Conservation (phyloP, 92 coral and sea anemone genomes). For the Porites evermanni region DNA sequence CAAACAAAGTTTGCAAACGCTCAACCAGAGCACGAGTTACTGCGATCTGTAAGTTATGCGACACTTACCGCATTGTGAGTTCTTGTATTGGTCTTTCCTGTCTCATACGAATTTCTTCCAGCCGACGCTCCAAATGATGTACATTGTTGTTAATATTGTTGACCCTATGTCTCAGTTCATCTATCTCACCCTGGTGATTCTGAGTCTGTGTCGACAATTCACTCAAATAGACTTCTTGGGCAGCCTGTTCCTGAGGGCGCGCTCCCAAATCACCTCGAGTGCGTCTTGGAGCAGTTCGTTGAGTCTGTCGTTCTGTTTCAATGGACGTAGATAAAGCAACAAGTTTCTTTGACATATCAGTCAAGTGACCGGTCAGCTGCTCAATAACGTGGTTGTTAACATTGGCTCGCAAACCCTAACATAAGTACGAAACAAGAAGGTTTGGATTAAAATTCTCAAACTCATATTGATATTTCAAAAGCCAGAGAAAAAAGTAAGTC, state of each 20-base stretch:
- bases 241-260: slow-evolving; percentile 31
- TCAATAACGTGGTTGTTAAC: slow-evolving; percentile 31
- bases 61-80: slow-evolving; percentile 38
- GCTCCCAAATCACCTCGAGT: slow-evolving; percentile 17
- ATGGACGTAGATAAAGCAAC: neutral
- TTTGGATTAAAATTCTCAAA: neutral
- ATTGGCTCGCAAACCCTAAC: slow-evolving; percentile 27
- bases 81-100: slow-evolving; percentile 69
- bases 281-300: neutral
- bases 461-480: neutral
- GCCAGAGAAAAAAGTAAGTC: too few relatives aligned
- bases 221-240: neutral
- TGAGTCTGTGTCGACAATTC: too few relatives aligned
- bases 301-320: neutral
- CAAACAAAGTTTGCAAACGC: too few relatives aligned
- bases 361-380: slow-evolving; percentile 21
- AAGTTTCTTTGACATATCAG: slow-evolving; percentile 44
- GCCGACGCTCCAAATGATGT: neutral
- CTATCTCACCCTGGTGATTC: slow-evolving; percentile 41
- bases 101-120: slow-evolving; percentile 64
- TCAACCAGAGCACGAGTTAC: too few relatives aligned
- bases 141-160: slow-evolving; percentile 39
- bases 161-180: slow-evolving; percentile 43
- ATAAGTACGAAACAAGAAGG: neutral
- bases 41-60: too few relatives aligned